Base-by-base conservation (phyloP, 2,113 vertebrate species). In the Gallinago jamesoni region DNA sequence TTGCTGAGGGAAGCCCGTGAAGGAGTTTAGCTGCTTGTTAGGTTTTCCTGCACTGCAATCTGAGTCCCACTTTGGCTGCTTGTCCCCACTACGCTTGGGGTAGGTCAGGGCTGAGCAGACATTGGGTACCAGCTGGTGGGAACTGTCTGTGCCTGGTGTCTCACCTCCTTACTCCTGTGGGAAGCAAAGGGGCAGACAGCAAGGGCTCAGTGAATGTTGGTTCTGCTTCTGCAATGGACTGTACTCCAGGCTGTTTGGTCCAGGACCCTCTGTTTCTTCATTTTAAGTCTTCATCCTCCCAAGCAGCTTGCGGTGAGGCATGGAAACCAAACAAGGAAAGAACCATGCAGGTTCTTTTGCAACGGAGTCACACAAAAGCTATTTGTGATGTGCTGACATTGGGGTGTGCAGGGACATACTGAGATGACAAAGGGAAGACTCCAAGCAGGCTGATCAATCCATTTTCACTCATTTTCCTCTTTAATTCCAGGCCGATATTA, bases 401-500 rank as follows among this genome's bases (percentile, higher is more conserved):
- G 10, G 75, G 52, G 47, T 43, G 64, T n/a, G 52, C 3, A 8
- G 79, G 75, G 55, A 7, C 59, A 2, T 7, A 0, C 52, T 4
- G 77, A 30, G 81, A 0, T 50, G 2, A 0, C 33, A 9, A 33
- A 35, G 73, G 14, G 63, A 20, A 37, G 77, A 50, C 68, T 43
- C 43, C 75, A 31, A 12, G 48, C 74, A 16, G 73, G 64, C 69
- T 43, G 47, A 9, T 25, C 68, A 30, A 1, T 33, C 82, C 62
- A 0, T 67, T 60, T 55, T 82, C 75, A 47, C 76, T 78, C 27
- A 0, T 84, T 41, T 39, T 47, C 28, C 82, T 67, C 41, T 68
- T 41, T 25, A 18, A 4, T 95, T 95, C 14, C 98, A 99, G 99
- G 99, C 99, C 4, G 99, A 99, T 95, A 98, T 98, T 53, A 98